Evolutionary conservation across 2,113 vertebrate genomes (phyloP).

Genomic region (Syngnathus floridae): DNA sequence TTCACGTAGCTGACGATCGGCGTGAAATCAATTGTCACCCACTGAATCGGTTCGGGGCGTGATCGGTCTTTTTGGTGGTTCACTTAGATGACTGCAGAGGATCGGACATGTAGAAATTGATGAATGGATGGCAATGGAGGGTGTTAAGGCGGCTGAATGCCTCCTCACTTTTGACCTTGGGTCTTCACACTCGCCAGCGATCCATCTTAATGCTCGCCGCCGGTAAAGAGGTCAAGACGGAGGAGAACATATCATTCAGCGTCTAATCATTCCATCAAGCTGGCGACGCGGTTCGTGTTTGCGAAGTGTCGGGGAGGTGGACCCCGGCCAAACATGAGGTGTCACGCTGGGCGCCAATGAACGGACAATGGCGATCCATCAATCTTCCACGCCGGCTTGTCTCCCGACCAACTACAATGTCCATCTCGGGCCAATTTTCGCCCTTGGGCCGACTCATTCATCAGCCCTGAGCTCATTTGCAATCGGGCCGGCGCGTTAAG

Average conservation of each 20-base stretch:
- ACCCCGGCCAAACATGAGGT: conserved; percentile 59
- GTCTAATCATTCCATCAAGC: conserved; percentile 59
- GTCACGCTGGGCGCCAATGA: conserved; percentile 61
- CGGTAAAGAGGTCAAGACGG: conserved; percentile 44
- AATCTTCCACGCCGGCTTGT: conserved; percentile 66
- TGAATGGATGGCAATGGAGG: conserved; percentile 12
- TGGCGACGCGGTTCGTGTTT: conserved; percentile 36
- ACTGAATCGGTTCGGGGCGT: background rate
- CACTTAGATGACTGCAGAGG: background rate
- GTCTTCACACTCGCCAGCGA: conserved; percentile 16
- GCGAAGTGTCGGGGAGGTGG: conserved; percentile 37
- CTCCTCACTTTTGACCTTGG: conserved; percentile 29
- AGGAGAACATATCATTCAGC: conserved; percentile 62
- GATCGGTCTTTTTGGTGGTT: background rate
- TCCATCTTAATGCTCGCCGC: conserved; percentile 47
- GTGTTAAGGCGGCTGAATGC: conserved; percentile 5
- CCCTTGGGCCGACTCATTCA: conserved; percentile 64
- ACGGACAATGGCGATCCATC: conserved; percentile 71
- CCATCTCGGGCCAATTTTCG: conserved; percentile 67
- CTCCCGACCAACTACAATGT: conserved; percentile 65
- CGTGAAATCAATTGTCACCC: background rate
- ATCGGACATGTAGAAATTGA: conserved; percentile 1
- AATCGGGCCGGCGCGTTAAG: conserved; percentile 37
- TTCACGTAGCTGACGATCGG: background rate
- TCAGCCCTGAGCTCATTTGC: conserved; percentile 65